Conservation (phyloP, 2,888 invertebrate genomes). For the Tridacna gigas region DNA sequence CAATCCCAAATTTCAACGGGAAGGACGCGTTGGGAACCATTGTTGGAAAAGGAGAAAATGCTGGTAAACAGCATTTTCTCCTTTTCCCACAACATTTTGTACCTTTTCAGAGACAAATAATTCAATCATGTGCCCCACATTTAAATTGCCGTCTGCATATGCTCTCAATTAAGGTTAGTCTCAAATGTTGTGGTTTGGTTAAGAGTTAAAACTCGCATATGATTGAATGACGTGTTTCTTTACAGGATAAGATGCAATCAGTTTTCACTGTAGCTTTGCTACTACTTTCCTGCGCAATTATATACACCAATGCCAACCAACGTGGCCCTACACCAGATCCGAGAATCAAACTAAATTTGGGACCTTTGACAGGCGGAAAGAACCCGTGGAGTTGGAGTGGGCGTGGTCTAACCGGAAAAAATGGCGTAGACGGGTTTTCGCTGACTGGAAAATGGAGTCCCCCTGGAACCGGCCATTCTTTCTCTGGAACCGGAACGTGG, state of each 20-base stretch:
- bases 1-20: too few relatives aligned
- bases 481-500: slow-evolving; percentile 20
- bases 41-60: slow-evolving; percentile 2
- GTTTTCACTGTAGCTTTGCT: not conserved
- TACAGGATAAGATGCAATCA: not conserved
- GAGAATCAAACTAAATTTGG: not conserved
- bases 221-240: not conserved
- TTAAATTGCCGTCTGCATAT: too few relatives aligned
- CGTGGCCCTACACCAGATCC: not conserved
- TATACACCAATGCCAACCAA: not conserved
- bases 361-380: not conserved
- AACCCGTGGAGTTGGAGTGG: slow-evolving; percentile 9
- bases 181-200: too few relatives aligned
- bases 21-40: not conserved
- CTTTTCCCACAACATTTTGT: not conserved
- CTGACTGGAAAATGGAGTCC: slow-evolving; percentile 19
- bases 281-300: not conserved
- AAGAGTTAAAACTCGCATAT: too few relatives aligned
- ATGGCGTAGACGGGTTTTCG: not conserved
- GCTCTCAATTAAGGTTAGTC: too few relatives aligned
- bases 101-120: not conserved
- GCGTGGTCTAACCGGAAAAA: not conserved
- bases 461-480: slow-evolving; percentile 3
- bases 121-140: too few relatives aligned
- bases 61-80: not conserved